Conservation (phyloP, 2,888 invertebrate species). For the Lapara coniferarum region DNA sequence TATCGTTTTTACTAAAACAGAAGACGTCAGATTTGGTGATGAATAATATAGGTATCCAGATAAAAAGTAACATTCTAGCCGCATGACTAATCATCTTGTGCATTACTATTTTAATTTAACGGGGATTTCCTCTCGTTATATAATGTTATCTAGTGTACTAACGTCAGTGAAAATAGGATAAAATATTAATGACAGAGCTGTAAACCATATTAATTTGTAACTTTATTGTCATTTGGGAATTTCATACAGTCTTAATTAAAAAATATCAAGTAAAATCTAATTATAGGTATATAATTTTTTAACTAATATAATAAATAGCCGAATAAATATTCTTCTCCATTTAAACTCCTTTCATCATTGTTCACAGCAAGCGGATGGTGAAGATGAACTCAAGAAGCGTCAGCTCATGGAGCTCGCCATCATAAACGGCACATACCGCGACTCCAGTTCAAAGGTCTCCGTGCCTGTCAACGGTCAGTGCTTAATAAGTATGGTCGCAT, state of each 20-base stretch:
- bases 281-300: too few species aligned
- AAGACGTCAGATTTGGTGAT: background rate
- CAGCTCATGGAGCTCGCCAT: constrained; percentile 99
- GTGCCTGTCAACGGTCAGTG: constrained; percentile 91
- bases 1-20: background rate
- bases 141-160: too few species aligned
- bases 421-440: constrained; percentile 99
- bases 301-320: too few species aligned
- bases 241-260: too few species aligned
- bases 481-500: constrained; percentile 81
- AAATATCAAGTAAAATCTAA: too few species aligned
- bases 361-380: constrained; percentile 97
- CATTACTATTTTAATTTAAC: too few species aligned
- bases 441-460: constrained; percentile 95
- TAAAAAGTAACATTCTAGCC: background rate
- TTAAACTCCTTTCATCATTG: constrained; percentile 22
- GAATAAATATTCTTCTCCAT: background rate
- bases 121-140: too few species aligned
- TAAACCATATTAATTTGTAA: too few species aligned
- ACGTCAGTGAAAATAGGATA: background rate
- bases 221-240: too few species aligned
- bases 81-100: background rate
- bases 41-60: background rate
- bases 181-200: background rate
- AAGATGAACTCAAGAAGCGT: constrained; percentile 99